Base-by-base conservation (phyloP, 2,113 vertebrate genomes). In the Trematomus loennbergii region DNA sequence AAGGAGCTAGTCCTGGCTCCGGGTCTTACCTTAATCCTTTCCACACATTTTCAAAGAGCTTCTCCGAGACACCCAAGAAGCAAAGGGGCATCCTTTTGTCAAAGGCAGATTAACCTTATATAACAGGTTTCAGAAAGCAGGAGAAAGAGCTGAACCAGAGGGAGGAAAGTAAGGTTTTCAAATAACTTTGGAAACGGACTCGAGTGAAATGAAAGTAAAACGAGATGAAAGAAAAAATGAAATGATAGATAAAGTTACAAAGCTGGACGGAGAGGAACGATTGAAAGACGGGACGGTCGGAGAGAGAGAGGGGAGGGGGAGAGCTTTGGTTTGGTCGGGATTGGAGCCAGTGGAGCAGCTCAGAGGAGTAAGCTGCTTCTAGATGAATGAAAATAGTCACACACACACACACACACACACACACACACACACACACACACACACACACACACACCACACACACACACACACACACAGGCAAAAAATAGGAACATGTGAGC, bases 21-120 rank as follows among this genome's bases (percentile, higher is more conserved):
- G 22, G 87, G 87, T 92, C 85, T 92, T 94, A 94, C 89, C 89
- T 91, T 92, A 92, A 94, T 94, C 92, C 87, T 77, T 88, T 86
- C 85, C 90, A 83, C 87, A 89, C 78, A 85, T 86, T 92, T 91
- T 87, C 82, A 89, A 90, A 91, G 90, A 43, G 29, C 65, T 90
- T 87, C 78, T 85, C 75, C 75, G 72, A 83, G 84, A 90, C 60
- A 76, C 78, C 72, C 75, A 80, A 87, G 76, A 90, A 86, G 80
- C 79, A 87, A 53, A 85, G 78, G 84, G 85, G 73, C 86, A 90
- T 86, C 78, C 89, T 87, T 90, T 92, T 91, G 91, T 88, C 87
- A 86, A 72, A 89, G 85, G 67, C 62, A 91, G 90, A 91, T 93
- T 92, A 92, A 88, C 88, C 89, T 91, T 89, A 87, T 85, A 91